Evolutionary conservation across 2,888 invertebrate species (phyloP), one percentile per base, ranked within the genome.

Genomic region (Ctena decussata): DNA sequence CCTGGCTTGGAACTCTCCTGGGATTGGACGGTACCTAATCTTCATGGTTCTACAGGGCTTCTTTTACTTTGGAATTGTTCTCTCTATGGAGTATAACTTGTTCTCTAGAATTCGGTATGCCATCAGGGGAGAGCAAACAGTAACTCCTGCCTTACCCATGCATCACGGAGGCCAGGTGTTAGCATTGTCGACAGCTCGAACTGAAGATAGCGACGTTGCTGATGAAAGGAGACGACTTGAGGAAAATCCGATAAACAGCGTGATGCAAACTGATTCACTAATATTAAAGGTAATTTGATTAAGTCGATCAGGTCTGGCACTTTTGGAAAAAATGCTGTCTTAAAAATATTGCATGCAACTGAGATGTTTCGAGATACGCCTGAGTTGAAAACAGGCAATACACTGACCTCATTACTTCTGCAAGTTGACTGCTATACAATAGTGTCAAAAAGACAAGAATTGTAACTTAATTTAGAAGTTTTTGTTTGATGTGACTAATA

Each of bases 11-110:
- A 96, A 97, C 24, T 95, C 96, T 32, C 97, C 97, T 0, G 98
- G 98, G 0, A 96, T 98, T 46, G 96, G 97, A 41, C 96, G 97
- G 0, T 97, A 97, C 94, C 88, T 97, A 1, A 75, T 97, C 0
- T 97, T 97, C 91, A 96, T 97, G 93, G 82, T 96, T 1, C 41
- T 95, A 0, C 96, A 97, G 0, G 97, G 97, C 3, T 75, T 97
- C 0, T 69, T 97, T 0, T 96, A 30, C 30, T 60, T 60, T 21
- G 60, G 27, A 24, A 6, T 60, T 6, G 60, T 60, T 1, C 21
- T 60, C 5, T 27, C 27, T 24, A 21, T 18, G 5, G 60, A 60
- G 18, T 60, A 27, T 30, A 30, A 30, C 3, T 5, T 60, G 27
- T 30, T 60, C 18, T 27, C 24, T 8, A 27, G 60, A 60, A 5